phyloP scores from a whole-genome alignment of 1,140 invertebrate species.

The Drosophila sucinea region DNA sequence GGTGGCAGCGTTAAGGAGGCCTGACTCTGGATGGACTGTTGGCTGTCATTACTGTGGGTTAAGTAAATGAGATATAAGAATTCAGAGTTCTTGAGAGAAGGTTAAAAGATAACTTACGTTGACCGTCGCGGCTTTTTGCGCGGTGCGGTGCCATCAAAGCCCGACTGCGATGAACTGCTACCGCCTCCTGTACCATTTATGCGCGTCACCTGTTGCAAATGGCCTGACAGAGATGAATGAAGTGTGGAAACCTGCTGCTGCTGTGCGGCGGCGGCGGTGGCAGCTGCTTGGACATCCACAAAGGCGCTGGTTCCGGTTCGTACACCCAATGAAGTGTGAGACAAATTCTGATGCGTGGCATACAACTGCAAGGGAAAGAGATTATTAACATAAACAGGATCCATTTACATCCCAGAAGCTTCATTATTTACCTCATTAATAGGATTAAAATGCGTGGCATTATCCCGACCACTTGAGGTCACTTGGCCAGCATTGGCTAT shows the following conservation, averaged over 20 bases:
- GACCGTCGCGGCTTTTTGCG: constrained; percentile 85
- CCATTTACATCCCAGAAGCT: no score
- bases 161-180: constrained; percentile 23
- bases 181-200: constrained; percentile 62
- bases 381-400: no score
- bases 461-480: constrained; percentile 38
- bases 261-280: constrained; percentile 36
- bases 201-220: constrained; percentile 48
- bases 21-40: constrained; percentile 76
- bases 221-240: constrained; percentile 34
- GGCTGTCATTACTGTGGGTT: constrained; percentile 69
- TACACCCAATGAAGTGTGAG: constrained; percentile 48
- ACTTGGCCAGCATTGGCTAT: constrained; percentile 1
- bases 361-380: constrained; percentile 54
- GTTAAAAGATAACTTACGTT: constrained; percentile 52
- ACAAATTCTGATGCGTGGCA: constrained; percentile 51
- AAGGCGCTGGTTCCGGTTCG: constrained; percentile 52
- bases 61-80: not conserved
- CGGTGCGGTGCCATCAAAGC: constrained; percentile 65
- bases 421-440: constrained; percentile 69
- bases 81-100: not conserved
- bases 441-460: constrained; percentile 77
- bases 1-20: constrained; percentile 67
- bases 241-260: constrained; percentile 40
- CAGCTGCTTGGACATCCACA: constrained; percentile 59